Base-by-base conservation (phyloP, 2,888 invertebrate genomes). In the Apodemia zela region DNA sequence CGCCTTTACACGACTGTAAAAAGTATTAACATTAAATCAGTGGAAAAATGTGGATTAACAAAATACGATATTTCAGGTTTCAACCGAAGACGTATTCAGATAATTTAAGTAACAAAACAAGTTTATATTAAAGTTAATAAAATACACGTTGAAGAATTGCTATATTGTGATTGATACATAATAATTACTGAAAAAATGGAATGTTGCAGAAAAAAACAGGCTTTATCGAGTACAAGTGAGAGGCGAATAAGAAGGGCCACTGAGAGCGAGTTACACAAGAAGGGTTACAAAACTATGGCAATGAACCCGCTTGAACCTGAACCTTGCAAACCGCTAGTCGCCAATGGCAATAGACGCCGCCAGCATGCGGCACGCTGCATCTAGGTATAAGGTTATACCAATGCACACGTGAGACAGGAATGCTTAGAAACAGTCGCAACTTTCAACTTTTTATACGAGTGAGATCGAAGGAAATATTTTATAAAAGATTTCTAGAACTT, bases 241-340 rank as follows among this genome's bases (percentile, higher is more conserved):
- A 88, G 87, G 88, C 79, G 78, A 71, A 70, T 75, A 25, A 54
- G 79, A 82, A 87, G 87, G 89, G 85, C 84, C 79, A 75, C 77
- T 72, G 81, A 83, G 82, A 84, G 85, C 85, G 82, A 87, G 89
- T 92, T 92, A 87, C 89, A 92, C 92, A 91, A 92, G 88, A 87
- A 88, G 91, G 91, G 91, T 92, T 90, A 91, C 89, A 89, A 89
- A 92, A 92, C 91, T 92, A 86, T 92, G 92, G 90, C 92, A 92
- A 91, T 90, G 92, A 92, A 91, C 92, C 77, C 82, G 73, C 73
- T 77, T 92, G 86, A 92, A 91, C 92, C 90, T 88, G 84, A 86
- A 89, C 88, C 89, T 87, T 89, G 90, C 88, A 73, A 89, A 88
- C 91, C 91, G 91, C 91, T 91, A 91, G 79, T 71, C 80, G 84